phyloP scores from a whole-genome alignment of 2,888 invertebrate genomes.

The Megaustenia siamemsis region DNA sequence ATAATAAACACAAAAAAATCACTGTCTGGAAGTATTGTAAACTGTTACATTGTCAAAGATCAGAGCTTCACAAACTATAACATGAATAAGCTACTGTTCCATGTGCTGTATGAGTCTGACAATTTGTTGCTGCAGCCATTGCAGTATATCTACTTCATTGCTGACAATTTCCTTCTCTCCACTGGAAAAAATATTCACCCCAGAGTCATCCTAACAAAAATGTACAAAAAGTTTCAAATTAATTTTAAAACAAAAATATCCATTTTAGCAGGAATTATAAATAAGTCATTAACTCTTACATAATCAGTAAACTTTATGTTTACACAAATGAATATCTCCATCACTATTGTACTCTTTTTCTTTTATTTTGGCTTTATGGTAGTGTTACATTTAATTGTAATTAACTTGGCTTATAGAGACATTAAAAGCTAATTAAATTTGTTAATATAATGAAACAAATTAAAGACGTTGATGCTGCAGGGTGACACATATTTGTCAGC shows the following conservation, averaged over 20 bases:
- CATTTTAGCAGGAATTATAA: neutral
- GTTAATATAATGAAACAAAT: no score
- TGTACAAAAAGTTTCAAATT: neutral
- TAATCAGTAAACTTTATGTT: no score
- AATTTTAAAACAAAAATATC: no score
- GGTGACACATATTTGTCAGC: no score
- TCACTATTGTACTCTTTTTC: no score
- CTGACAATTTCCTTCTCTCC: constrained; percentile 86
- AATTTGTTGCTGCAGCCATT: constrained; percentile 88
- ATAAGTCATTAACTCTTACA: neutral
- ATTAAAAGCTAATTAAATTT: no score
- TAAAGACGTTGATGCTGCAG: no score
- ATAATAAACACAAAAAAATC: neutral
- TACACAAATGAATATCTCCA: no score
- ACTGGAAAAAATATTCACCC: constrained; percentile 81
- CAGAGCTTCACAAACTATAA: neutral
- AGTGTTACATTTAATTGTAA: no score
- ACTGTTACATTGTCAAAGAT: neutral
- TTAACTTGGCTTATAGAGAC: no score
- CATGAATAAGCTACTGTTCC: constrained; percentile 35
- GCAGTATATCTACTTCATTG: constrained; percentile 83
- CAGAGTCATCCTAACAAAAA: constrained; percentile 66
- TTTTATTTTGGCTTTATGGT: no score
- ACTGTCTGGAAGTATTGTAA: neutral
- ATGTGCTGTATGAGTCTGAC: constrained; percentile 82